Evolutionary conservation across 2,113 vertebrate species (phyloP), one percentile per base, ranked within the genome.

Genomic region (Semicossyphus pulcher): DNA sequence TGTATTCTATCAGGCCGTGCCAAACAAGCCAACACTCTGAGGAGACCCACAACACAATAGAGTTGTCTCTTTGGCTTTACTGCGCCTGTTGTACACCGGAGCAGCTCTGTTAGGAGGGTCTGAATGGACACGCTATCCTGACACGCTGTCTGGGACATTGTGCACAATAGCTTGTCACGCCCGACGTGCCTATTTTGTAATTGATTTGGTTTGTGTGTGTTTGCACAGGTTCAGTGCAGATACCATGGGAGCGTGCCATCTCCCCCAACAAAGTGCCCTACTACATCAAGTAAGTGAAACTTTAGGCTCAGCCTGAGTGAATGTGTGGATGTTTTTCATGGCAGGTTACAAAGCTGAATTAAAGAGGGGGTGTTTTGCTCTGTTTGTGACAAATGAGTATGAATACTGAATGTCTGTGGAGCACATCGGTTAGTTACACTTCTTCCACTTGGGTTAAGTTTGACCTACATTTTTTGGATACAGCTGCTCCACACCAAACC

Each of bases 231-330:
- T 99, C 98, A 31, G 98, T 99, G 81, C 97, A 99, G 90, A 95
- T 98, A 67, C 98, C 98, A 41, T 99, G 98, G 97, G 97, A 99
- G 85, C 94, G 98, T 88, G 96, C 97, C 84, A 97, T 99, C 88
- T 99, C 98, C 78, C 97, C 97, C 48, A 99, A 98, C 92, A 99
- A 99, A 96, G 97, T 99, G 89, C 98, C 98, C 15, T 99, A 99
- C 88, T 99, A 99, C 91, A 99, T 99, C 94, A 99, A 99, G 98
- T 99, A 93, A 99, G 98, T 93, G 54, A 26, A 80, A 52, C 57
- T 32, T 60, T 64, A 57, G n/a, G 44, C 53, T 80, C 41, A 49
- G 21, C 34, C 18, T 12, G 16, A 67, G 3, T 10, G 29, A 66
- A 15, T 64, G 25, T 56, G 37, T 76, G n/a, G 31, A 29, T 15